Evolutionary conservation across 2,888 invertebrate genomes (phyloP).

Genomic region (Cyrtodaria siliqua): DNA sequence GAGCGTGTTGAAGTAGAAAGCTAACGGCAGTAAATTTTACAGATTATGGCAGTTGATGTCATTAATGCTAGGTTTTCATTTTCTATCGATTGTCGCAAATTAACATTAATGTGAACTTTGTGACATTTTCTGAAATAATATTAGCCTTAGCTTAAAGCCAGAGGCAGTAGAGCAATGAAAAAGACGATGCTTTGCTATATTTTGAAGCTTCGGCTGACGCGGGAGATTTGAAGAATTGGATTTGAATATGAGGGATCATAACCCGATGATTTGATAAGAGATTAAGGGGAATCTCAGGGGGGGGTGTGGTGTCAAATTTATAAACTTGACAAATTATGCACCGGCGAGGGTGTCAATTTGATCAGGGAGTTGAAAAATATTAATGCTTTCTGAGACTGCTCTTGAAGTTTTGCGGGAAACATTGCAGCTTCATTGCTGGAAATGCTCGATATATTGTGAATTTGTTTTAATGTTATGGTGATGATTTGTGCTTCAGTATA

Average conservation of each 20-base stretch:
- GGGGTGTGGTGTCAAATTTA: conserved; percentile 49
- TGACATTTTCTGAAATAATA: conserved; percentile 51
- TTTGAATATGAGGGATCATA: conserved; percentile 64
- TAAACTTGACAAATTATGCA: conserved; percentile 59
- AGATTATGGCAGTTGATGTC: conserved; percentile 60
- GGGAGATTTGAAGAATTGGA: conserved; percentile 44
- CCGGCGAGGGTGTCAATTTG: conserved; percentile 53
- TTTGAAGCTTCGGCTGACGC: background rate
- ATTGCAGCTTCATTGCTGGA: background rate
- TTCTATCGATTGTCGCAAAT: conserved; percentile 62
- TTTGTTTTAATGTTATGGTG: too few relatives aligned
- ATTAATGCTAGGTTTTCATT: conserved; percentile 61
- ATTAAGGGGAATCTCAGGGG: conserved; percentile 34
- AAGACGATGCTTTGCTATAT: background rate
- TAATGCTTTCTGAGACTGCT: conserved; percentile 16
- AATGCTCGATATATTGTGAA: too few relatives aligned
- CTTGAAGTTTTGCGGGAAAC: background rate
- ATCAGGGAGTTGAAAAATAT: conserved; percentile 43
- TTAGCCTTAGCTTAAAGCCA: conserved; percentile 23
- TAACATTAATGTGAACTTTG: conserved; percentile 63
- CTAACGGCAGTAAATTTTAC: conserved; percentile 55
- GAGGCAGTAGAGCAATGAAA: background rate
- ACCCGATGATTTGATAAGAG: conserved; percentile 57
- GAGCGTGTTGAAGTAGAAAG: conserved; percentile 37
- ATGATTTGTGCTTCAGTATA: too few relatives aligned